Base-by-base conservation (phyloP, 1,140 invertebrate species). In the Plectus sambesii region DNA sequence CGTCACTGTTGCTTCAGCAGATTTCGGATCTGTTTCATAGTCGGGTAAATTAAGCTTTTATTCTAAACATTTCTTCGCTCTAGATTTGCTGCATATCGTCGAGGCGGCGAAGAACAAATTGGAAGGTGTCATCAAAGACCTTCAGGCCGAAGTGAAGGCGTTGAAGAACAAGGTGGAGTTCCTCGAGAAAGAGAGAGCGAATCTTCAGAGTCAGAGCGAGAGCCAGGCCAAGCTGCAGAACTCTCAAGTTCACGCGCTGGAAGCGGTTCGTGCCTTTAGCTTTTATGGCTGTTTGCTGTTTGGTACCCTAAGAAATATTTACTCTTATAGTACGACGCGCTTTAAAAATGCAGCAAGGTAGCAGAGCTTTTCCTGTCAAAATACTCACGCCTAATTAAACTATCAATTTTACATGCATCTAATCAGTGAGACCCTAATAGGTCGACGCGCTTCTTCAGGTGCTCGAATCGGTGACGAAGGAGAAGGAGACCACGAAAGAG, bases 201-300 rank as follows among this genome's bases (percentile, higher is more conserved):
- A 64, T 20, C 50, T 66, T 15, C 53, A 51, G 48, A 56, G 60
- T 36, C 64, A 66, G 40, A 61, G 58, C 15, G 62, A 66, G 44
- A 66, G 59, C 45, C 65, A 68, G 39, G 50, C 49, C 26, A 48
- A 64, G 29, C 55, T 66, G 1, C 64, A 68, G 35, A 58, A 66
- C 29, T 63, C 62, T 33, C 63, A 66, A 62, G 51, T 66, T 8
- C 41, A 63, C 26, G 65, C 63, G 2, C 35, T 66, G 2, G 63
- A 66, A 59, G 65, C 64, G 6, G 62, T 61, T n/a, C n/a, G n/a
- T n/a, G n/a, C n/a, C n/a, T n/a, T n/a, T n/a, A n/a, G n/a, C n/a
- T 37, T 38, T 8, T 6, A 38, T 35, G 8, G 42, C 15, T 12
- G 6, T 38, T 37, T 5, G 44, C 26, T 5, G 5, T 20, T 47